A percentile compares a stretch with the other conserved stretches of the same genome.
These are phyloP conservation scores for Aquatica leii DNA, from an alignment of 2,888 invertebrate genomes.

Conservation along the genomic window DNA sequence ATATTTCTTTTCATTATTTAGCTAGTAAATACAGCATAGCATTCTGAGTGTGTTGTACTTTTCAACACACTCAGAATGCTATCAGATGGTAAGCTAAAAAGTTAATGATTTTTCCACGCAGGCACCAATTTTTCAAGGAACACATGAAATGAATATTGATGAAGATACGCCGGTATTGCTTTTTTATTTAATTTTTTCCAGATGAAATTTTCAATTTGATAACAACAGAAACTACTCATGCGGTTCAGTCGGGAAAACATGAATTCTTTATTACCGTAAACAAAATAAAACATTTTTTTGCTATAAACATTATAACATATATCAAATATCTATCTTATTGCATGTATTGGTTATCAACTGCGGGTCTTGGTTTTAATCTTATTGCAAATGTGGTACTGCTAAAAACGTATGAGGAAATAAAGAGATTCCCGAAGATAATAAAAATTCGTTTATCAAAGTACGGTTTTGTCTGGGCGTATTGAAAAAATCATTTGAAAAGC, in stretches of 20 bases:
- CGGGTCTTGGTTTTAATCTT: slow-evolving; percentile 23
- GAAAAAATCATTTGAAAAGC: not conserved
- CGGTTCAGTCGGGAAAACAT: slow-evolving; percentile 25
- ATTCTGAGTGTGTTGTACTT: too few species aligned
- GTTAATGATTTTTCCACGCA: not conserved
- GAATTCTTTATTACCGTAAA: slow-evolving; percentile 1
- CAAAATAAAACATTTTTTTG: slow-evolving; percentile 34
- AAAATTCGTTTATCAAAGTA: slow-evolving; percentile 34
- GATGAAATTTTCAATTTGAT: slow-evolving; percentile 26
- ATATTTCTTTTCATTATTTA: too few species aligned
- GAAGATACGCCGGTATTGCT: slow-evolving; percentile 21
- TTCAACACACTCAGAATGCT: too few species aligned
- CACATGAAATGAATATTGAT: slow-evolving; percentile 1
- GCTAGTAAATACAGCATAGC: too few species aligned
- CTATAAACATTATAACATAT: slow-evolving; percentile 34
- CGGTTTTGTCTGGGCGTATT: slow-evolving; percentile 20
- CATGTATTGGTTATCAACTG: slow-evolving; percentile 32
- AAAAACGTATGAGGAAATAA: slow-evolving; percentile 35
- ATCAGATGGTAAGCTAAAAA: not conserved
- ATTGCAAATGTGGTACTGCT: slow-evolving; percentile 34
- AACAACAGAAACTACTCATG: slow-evolving; percentile 23
- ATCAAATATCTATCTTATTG: slow-evolving; percentile 27
- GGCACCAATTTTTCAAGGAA: not conserved
- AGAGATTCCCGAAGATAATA: slow-evolving; percentile 28
- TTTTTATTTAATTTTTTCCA: slow-evolving; percentile 30